Base-by-base conservation (phyloP, 1,140 invertebrate genomes). In the Tetramorium parvispinum region DNA sequence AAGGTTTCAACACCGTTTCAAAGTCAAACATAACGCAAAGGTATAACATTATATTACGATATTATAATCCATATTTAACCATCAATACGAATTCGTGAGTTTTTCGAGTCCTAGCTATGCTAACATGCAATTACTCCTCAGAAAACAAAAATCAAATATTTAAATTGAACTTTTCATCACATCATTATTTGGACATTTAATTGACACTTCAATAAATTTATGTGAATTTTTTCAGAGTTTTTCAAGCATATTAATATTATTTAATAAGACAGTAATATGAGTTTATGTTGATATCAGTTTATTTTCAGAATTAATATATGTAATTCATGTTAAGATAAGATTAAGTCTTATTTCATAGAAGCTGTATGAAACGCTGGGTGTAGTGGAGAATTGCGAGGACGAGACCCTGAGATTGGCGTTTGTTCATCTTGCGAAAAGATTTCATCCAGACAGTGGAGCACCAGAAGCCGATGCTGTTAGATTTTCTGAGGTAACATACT, bases 371-470 rank as follows among this genome's bases (percentile, higher is more conserved):
- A 94, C 96, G 13, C 94, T 98, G 10, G 96, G 96, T 73, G 95
- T 98, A 11, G 92, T 96, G 21, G 96, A 96, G 90, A 95, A 96
- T 57, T 97, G 97, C 70, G 97, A 97, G 85, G 96, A 97, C 93
- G 97, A 97, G 92, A 96, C 96, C 43, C 96, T 98, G 7, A 95
- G 97, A 85, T 91, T 96, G 61, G 97, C 97, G 49, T 98, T 98
- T 92, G 94, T 98, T 27, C 93, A 96, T 79, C 93, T 98, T 32
- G 98, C 97, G 0, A 98, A 98, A 93, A 96, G 96, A 86, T 98
- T 97, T 93, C 98, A 98, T 95, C 98, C 98, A 0, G 98, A 98
- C 91, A 97, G 97, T 75, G 96, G 97, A 2, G 96, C 95, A 3
- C 93, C 95, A 3, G 96, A 97, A 88, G 97, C 97, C 21, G 95